Evolutionary conservation across 2,797 vertebrate species (phyloP).

Genomic region (Pseudomugil tenellus): DNA sequence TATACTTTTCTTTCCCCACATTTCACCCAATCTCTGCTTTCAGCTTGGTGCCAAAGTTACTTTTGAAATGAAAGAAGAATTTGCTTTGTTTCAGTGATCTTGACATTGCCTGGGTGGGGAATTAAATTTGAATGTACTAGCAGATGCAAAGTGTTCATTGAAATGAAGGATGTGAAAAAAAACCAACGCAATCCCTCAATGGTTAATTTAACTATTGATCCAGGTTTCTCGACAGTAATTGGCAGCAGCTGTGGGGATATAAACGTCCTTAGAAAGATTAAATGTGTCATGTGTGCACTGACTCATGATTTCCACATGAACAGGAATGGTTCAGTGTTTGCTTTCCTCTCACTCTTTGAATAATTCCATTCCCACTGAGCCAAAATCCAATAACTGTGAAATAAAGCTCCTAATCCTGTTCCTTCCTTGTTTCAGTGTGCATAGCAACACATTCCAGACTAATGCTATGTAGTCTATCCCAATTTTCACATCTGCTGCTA

Average conservation of each 20-base stretch:
- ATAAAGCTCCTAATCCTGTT: constrained; percentile 65
- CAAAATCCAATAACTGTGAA: constrained; percentile 70
- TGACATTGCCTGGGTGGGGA: constrained; percentile 8
- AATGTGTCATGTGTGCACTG: constrained; percentile 26
- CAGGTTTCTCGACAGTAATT: constrained; percentile 12
- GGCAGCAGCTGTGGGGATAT: constrained; percentile 16
- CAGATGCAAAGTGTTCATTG: constrained; percentile 3
- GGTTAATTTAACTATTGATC: constrained; percentile 22
- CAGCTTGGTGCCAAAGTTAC: background rate
- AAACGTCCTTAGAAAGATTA: constrained; percentile 5
- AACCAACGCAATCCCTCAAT: background rate
- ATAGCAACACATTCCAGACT: constrained; percentile 47
- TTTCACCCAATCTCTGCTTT: constrained; percentile 10
- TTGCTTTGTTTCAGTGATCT: constrained; percentile 20
- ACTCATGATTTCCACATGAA: constrained; percentile 52
- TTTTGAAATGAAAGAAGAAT: constrained; percentile 4
- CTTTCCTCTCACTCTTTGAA: constrained; percentile 45
- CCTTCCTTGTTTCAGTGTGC: constrained; percentile 42
- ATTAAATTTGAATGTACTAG: background rate
- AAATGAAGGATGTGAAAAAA: constrained; percentile 1
- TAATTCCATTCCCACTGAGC: constrained; percentile 62
- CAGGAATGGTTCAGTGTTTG: constrained; percentile 43
- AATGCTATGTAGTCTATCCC: constrained; percentile 17
- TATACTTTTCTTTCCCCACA: background rate
- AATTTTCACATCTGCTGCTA: constrained; percentile 25